Evolutionary conservation across 2,113 vertebrate species (phyloP).

Genomic region (Ammodytes dubius): DNA sequence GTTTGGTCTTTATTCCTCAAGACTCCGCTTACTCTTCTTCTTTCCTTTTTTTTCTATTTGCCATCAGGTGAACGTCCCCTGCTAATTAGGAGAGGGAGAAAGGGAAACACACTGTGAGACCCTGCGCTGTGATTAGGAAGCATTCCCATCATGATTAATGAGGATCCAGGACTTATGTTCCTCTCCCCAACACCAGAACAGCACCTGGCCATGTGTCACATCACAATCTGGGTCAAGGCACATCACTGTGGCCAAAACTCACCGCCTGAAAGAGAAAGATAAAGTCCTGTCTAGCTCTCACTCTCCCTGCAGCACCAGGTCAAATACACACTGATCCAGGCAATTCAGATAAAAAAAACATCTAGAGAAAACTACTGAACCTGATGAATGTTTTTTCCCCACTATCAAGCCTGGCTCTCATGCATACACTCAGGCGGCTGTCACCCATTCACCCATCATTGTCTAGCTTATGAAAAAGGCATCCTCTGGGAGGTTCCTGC

Average conservation of each 20-base stretch:
- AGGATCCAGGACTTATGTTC: conserved; percentile 64
- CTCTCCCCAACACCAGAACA: conserved; percentile 53
- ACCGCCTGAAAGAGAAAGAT: conserved; percentile 34
- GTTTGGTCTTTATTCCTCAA: background rate
- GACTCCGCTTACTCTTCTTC: background rate
- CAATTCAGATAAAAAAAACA: background rate
- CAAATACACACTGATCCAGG: background rate
- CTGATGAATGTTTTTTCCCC: conserved; percentile 1
- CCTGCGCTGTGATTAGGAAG: conserved; percentile 65
- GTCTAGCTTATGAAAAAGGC: conserved; percentile 26
- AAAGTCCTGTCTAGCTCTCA: background rate
- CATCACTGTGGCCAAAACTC: conserved; percentile 35
- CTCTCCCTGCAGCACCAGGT: background rate
- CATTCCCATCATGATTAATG: conserved; percentile 71
- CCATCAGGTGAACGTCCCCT: background rate
- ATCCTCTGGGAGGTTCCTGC: conserved; percentile 6
- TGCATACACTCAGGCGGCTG: background rate
- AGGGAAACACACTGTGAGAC: conserved; percentile 47
- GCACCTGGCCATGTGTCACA: conserved; percentile 72
- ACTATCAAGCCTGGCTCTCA: background rate
- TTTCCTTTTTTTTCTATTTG: background rate
- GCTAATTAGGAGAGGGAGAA: conserved; percentile 21
- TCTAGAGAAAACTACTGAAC: background rate
- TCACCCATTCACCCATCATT: background rate
- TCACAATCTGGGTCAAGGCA: conserved; percentile 65